Evolutionary conservation across 1,140 invertebrate genomes (phyloP).

Genomic region (Zaprionus lachaisei): DNA sequence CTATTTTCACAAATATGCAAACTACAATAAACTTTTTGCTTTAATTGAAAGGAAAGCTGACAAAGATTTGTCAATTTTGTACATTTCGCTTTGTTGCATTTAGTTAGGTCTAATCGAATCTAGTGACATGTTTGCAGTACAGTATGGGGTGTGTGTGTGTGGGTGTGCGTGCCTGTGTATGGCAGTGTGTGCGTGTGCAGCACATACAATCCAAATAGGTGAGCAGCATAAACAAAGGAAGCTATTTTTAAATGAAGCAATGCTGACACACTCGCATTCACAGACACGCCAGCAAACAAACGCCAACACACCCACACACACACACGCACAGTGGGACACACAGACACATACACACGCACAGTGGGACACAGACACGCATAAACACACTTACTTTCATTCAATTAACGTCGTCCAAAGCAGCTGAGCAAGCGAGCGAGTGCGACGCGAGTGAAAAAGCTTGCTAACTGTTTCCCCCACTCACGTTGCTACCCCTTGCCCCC

Average conservation of each 20-base stretch:
- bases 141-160: neutral
- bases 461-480: conserved; percentile 8
- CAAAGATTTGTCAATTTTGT: neutral
- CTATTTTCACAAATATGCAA: too few relatives aligned
- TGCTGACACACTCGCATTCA: conserved; percentile 19
- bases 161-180: neutral
- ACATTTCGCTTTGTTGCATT: neutral
- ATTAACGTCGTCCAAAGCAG: conserved; percentile 44
- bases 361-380: conserved; percentile 22
- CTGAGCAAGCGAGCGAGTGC: conserved; percentile 14
- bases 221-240: conserved; percentile 41
- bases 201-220: conserved; percentile 33
- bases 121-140: neutral
- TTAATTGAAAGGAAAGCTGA: neutral
- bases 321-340: neutral
- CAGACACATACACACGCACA: neutral
- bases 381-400: conserved; percentile 54
- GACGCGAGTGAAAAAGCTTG: conserved; percentile 10
- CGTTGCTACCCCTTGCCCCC: neutral
- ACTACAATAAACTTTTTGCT: too few relatives aligned
- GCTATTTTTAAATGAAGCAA: conserved; percentile 58
- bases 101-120: neutral
- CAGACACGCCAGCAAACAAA: conserved; percentile 17
- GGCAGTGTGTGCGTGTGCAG: conserved; percentile 1
- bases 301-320: conserved; percentile 8